Evolutionary conservation across 2,888 invertebrate species (phyloP), one percentile per base, ranked within the genome.

Genomic region (Melieria crassipennis): DNA sequence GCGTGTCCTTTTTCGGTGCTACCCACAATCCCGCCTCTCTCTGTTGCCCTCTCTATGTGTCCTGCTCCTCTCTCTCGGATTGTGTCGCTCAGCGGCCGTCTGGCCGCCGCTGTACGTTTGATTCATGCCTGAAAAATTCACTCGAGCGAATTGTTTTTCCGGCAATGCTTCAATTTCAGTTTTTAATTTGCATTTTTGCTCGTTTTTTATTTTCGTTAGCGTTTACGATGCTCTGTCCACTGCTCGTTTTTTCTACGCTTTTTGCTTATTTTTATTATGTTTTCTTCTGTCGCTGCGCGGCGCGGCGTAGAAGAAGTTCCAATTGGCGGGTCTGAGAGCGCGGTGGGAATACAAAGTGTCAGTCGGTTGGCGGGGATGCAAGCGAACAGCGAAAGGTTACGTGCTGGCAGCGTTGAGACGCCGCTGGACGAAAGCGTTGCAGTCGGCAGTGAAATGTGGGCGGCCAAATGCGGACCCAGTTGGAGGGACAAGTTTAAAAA

Each of bases 141-240:
- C 43, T 58, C 69, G 64, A 69, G 69, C 69, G 69, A 70, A 70
- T 65, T 70, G 70, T 64, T 70, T 70, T 70, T 57, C 70, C 65
- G 50, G 58, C 64, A 60, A 70, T 70, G 70, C 70, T 70, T 64
- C 70, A 70, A 70, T 70, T 70, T 70, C 65, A 58, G 50, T 70
- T 70, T 65, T 70, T 70, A 70, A 70, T 70, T 70, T 70, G 65
- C 70, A 70, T 70, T 58, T 68, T 52, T 52, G 5, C 46, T 52
- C 42, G 11, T 11, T 42, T 65, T 30, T 64, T 64, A 42, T 68
- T 13, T 61, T 68, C 45, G n/a, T 48, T 58, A 30, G 30, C 30
- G 30, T 30, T 30, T 30, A 30, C 16, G n/a, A 9, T 45, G 52
- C 43, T 7, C 11, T 47, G 30, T 66, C 30, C 13, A 5, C 48